A percentile compares a stretch with the other conserved stretches of the same genome.
Evolutionary conservation across 2,888 invertebrate species (phyloP).

Genomic region (Ectemnius lituratus): DNA sequence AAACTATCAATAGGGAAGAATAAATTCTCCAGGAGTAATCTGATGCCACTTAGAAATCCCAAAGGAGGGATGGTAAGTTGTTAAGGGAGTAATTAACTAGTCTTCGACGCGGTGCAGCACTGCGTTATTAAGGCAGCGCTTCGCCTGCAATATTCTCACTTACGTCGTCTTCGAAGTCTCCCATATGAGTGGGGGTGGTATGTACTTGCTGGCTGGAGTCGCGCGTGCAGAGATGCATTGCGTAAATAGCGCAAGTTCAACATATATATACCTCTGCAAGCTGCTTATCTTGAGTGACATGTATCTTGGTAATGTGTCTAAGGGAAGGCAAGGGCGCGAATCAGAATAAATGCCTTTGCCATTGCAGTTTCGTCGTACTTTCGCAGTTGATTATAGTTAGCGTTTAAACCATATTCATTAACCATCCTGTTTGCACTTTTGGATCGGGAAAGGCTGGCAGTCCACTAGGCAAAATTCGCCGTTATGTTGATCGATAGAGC

Average conservation of each 20-base stretch:
- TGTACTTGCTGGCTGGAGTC: neutral
- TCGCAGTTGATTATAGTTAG: no score
- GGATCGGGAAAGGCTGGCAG: no score
- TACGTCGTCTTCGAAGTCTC: neutral
- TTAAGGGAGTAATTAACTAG: slow-evolving; percentile 6
- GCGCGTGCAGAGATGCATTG: slow-evolving; percentile 19
- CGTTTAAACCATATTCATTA: no score
- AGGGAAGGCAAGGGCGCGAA: slow-evolving; percentile 7
- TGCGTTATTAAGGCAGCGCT: slow-evolving; percentile 17
- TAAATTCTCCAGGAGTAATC: no score
- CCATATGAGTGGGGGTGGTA: neutral
- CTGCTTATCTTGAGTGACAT: slow-evolving; percentile 39
- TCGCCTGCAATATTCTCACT: slow-evolving; percentile 11
- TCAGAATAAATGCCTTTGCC: neutral
- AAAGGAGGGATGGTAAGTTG: no score
- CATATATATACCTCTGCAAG: slow-evolving; percentile 26
- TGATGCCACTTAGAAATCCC: no score
- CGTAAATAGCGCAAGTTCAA: slow-evolving; percentile 23
- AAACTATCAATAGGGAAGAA: no score
- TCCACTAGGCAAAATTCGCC: no score
- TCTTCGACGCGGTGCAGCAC: neutral
- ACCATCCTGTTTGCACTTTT: no score
- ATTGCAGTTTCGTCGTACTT: no score
- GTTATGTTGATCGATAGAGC: no score
- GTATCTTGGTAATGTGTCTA: neutral